Evolutionary conservation across 2,113 vertebrate species (phyloP), one percentile per base, ranked within the genome.

Genomic region (Turdus rufiventris): DNA sequence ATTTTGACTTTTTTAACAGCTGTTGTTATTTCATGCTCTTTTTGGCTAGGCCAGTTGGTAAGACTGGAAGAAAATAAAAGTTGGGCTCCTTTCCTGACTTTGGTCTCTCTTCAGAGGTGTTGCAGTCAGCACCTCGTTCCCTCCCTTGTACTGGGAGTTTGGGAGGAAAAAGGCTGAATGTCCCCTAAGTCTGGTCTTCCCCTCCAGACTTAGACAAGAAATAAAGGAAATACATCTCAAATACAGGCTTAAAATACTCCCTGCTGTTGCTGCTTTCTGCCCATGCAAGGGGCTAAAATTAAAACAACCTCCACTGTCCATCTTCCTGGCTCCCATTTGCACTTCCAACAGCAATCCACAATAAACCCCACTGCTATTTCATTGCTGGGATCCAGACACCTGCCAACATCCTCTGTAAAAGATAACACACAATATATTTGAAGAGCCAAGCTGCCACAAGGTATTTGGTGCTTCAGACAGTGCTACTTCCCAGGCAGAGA

Each of bases 1-100:
- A 74, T 63, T 21, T 42, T 63, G 43, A 57, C 50, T 70, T 85
- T 57, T 93, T 91, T 71, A 94, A 93, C 54, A 96, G 96, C 82
- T 96, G 89, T n/a, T 87, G 65, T 63, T 65, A 75, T 82, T 83
- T 91, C 66, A 89, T 40, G 72, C n/a, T 60, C 42, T 66, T 43
- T 70, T 68, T 75, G 56, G 50, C 81, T 58, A 58, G 50, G 38
- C 58, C 50, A 75, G 24, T 40, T 1, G 1, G 40, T 91, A 78
- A 91, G 57, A 66, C 71, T 73, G 23, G 36, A 72, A 42, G 60
- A 76, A 89, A 89, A 61, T 28, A 31, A 10, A 50, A 40, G 36
- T 2, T 66, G 62, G 33, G 50, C 50, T 62, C 57, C 71, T 57
- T 45, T 48, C 42, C 75, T n/a, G 50, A 48, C 62, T 68, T 56